Evolutionary conservation across 2,888 invertebrate species (phyloP), one percentile per base, ranked within the genome.

Genomic region (Tricholauxania praeusta): DNA sequence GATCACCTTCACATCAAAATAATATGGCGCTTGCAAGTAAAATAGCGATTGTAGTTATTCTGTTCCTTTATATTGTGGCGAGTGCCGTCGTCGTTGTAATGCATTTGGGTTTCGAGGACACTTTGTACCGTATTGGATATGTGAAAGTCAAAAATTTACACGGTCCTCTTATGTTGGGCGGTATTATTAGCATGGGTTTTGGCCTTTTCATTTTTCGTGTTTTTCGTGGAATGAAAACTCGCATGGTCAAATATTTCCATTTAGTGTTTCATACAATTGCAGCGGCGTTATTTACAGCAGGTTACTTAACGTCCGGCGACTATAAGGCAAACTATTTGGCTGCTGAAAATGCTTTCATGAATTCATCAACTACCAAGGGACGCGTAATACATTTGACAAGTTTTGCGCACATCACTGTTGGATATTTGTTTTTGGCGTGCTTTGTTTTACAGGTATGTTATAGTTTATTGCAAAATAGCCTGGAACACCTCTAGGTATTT

Each of bases 191-290:
- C 12, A 53, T 70, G 53, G 19, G 63, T 28, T 22, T 70, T 48
- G 75, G 52, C 32, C 65, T 73, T 14, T 48, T 67, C 10, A 51
- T 73, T 17, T 75, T 57, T 53, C 75, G 75, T 17, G 22, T 75
- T 2, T 55, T 71, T 8, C 71, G 51, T 22, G 75, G 75, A 2
- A n/a, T 19, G 5, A 59, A 62, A 4, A 73, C 75, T 2, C 67
- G 68, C 15, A 14, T 51, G 6, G 71, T 75, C 48, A 75, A 75
- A 39, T 75, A 75, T 59, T 32, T 75, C 14, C 75, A 75, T 47
- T 15, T 73, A 19, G 19, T n/a, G 4, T 14, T 73, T 14, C 71
- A 69, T 8, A 4, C 52, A 8, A n/a, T 69, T 15, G 71, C 69
- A 0, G 0, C 64, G 22, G n/a, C 39, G 4, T 19, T 74, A 2